Evolutionary conservation across 1,140 invertebrate species (phyloP).

Genomic region (Venustaconcha ellipsiformis): DNA sequence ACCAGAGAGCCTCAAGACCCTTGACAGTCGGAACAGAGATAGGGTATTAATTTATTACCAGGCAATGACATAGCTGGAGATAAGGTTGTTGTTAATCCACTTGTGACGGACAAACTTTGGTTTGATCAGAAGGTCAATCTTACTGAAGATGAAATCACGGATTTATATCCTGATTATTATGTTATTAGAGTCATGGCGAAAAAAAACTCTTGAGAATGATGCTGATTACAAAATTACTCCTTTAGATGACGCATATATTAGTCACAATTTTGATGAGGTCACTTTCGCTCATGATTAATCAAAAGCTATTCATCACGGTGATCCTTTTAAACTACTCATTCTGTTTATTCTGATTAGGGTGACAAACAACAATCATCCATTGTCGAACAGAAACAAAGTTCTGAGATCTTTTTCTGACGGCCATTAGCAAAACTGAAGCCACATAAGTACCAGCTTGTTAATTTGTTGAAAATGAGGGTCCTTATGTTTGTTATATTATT

Average conservation of each 20-base stretch:
- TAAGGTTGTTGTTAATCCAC: conserved; percentile 25
- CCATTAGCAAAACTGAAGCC: no score
- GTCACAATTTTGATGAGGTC: background rate
- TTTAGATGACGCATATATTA: background rate
- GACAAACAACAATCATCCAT: no score
- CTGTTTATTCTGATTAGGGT: no score
- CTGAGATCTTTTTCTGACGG: no score
- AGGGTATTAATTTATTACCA: conserved; percentile 33
- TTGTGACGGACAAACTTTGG: conserved; percentile 15
- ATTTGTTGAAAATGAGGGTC: no score
- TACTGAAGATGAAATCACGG: conserved; percentile 8
- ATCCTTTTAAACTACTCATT: no score
- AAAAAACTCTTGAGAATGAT: conserved; percentile 13
- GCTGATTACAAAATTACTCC: background rate
- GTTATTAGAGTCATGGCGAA: conserved; percentile 33
- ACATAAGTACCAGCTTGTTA: no score
- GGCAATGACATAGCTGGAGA: no score
- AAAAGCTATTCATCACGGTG: no score
- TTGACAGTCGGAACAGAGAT: conserved; percentile 20
- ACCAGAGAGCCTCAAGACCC: conserved; percentile 11
- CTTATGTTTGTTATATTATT: no score
- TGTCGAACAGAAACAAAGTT: no score
- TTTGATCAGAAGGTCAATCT: background rate
- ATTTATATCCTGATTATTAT: conserved; percentile 33
- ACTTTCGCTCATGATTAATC: no score